Evolutionary conservation across 2,888 invertebrate genomes (phyloP).

Genomic region (Rhamnusium bicolor): DNA sequence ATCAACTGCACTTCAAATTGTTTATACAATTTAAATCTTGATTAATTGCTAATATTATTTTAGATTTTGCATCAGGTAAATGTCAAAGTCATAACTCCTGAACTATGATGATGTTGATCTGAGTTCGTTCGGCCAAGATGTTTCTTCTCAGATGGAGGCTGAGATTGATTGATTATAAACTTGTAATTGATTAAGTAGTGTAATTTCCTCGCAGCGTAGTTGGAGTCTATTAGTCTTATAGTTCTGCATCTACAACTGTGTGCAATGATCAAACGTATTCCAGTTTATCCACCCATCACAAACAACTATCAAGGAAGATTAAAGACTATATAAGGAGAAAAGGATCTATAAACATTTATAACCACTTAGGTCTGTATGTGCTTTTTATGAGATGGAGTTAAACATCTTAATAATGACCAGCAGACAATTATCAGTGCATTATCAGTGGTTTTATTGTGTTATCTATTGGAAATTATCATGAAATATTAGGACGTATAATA

Average conservation of each 20-base stretch:
- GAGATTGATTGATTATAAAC: constrained; percentile 62
- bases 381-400: constrained; percentile 17
- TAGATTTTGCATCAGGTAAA: neutral
- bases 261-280: constrained; percentile 19
- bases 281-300: constrained; percentile 21
- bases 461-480: constrained; percentile 1
- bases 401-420: constrained; percentile 30
- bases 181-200: constrained; percentile 63
- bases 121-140: constrained; percentile 7
- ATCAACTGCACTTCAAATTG: too few relatives aligned
- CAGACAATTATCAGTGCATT: constrained; percentile 26
- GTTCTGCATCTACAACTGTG: constrained; percentile 37
- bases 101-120: neutral
- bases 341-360: constrained; percentile 23
- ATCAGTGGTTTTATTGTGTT: constrained; percentile 21
- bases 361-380: constrained; percentile 25
- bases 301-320: constrained; percentile 9
- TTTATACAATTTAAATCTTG: too few relatives aligned
- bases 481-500: constrained; percentile 10
- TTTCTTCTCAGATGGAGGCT: constrained; percentile 24
- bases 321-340: constrained; percentile 17
- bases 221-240: constrained; percentile 36
- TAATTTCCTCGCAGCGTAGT: constrained; percentile 53
- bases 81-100: neutral
- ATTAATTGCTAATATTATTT: neutral